Conservation (phyloP, 2,888 invertebrate genomes). For the Onchidella celtica region DNA sequence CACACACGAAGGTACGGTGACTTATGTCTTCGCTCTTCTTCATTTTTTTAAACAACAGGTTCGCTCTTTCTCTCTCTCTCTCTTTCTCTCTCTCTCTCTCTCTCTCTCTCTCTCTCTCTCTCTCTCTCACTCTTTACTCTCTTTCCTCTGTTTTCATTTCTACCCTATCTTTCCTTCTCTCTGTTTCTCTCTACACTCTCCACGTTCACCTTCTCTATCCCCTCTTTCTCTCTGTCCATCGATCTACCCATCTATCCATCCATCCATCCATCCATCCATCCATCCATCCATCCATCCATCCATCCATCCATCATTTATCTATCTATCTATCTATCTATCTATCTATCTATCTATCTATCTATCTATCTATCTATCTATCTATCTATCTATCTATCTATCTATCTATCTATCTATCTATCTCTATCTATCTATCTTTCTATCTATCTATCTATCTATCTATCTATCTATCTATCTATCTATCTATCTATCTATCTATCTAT, state of each 20-base stretch:
- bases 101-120: too few species aligned
- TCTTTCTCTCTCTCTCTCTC: too few species aligned
- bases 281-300: background rate
- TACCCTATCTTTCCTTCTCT: background rate
- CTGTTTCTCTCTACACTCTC: background rate
- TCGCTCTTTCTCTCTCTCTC: too few species aligned
- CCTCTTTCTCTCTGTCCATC: background rate
- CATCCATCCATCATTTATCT: background rate
- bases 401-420: background rate
- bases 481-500: background rate
- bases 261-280: background rate
- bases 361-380: background rate
- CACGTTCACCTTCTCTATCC: background rate
- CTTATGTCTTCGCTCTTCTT: too few species aligned
- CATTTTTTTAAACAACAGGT: too few species aligned
- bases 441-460: background rate
- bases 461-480: background rate
- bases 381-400: constrained; percentile 3
- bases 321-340: background rate
- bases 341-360: background rate
- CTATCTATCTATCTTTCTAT: background rate
- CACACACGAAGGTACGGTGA: too few species aligned
- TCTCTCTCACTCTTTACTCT: background rate
- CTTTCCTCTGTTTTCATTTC: background rate
- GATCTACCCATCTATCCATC: background rate